A percentile compares a stretch with the other conserved stretches of the same genome.
These are phyloP conservation scores for Poecilia picta DNA, from an alignment of 2,797 vertebrate genomes.

Conservation along the genomic window DNA sequence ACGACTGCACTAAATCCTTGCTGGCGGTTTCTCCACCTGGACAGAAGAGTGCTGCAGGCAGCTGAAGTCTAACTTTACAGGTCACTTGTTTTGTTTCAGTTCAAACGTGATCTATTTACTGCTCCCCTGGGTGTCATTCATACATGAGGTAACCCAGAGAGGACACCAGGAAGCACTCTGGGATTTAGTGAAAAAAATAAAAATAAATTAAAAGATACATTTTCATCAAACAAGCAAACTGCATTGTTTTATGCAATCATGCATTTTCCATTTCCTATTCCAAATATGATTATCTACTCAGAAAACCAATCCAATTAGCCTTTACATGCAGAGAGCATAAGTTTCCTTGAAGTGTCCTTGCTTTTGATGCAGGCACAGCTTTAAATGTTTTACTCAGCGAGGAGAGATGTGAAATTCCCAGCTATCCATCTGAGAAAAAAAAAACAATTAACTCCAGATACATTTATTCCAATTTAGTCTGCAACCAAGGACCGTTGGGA, in stretches of 20 bases:
- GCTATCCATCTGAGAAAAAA: slow-evolving; percentile 28
- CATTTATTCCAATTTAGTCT: slow-evolving; percentile 15
- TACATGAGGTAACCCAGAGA: slow-evolving; percentile 13
- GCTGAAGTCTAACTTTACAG: slow-evolving; percentile 22
- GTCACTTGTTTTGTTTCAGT: slow-evolving; percentile 29
- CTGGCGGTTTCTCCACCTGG: not conserved
- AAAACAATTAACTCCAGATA: slow-evolving; percentile 6
- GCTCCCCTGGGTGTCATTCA: slow-evolving; percentile 4
- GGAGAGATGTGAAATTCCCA: slow-evolving; percentile 1
- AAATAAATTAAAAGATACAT: not conserved
- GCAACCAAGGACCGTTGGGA: slow-evolving; percentile 30
- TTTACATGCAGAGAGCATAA: not conserved
- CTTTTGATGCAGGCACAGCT: not conserved
- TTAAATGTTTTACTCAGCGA: not conserved
- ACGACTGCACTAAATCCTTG: slow-evolving; percentile 12
- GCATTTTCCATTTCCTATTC: not conserved
- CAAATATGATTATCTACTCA: not conserved
- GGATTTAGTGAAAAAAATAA: not conserved
- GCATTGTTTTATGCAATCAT: not conserved
- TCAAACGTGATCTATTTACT: slow-evolving; percentile 25
- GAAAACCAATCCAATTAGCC: not conserved
- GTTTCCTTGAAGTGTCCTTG: not conserved
- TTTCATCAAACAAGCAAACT: not conserved
- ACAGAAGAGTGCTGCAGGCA: slow-evolving; percentile 9
- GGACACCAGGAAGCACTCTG: not conserved